Percentiles rank a stretch among this genome's conserved stretches.
phyloP scores from a whole-genome alignment of 1,140 invertebrate species.

The Drosophila arawakana region DNA sequence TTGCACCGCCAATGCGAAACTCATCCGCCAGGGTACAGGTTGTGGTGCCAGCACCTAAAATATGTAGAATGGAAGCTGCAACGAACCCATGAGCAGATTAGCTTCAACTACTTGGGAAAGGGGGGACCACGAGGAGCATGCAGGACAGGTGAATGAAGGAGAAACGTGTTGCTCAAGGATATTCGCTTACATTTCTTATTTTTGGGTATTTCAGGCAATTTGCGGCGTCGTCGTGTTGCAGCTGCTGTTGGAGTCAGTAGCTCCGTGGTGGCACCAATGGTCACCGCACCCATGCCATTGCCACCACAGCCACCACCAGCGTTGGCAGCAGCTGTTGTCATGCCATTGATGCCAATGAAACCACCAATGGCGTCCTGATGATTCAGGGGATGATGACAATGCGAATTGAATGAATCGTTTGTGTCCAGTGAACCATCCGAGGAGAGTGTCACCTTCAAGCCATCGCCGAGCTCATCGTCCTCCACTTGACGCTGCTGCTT shows the following conservation, averaged over 20 bases:
- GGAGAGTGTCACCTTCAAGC: conserved; percentile 72
- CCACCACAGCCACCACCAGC: conserved; percentile 10
- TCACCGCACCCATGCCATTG: conserved; percentile 40
- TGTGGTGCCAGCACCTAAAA: conserved; percentile 72
- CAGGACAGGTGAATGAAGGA: neutral
- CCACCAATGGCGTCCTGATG: conserved; percentile 82
- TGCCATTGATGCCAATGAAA: conserved; percentile 66
- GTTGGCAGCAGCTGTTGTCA: conserved; percentile 5
- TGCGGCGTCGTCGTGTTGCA: conserved; percentile 88
- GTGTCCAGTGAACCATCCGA: conserved; percentile 74
- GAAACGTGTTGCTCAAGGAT: neutral
- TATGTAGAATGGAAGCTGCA: conserved; percentile 84
- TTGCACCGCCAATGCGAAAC: conserved; percentile 84
- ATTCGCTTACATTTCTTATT: conserved; percentile 90
- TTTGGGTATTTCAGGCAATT: conserved; percentile 94
- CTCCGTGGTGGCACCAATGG: conserved; percentile 61
- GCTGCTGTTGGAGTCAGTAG: conserved; percentile 64
- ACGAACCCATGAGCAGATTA: conserved; percentile 72
- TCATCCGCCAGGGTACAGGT: conserved; percentile 88
- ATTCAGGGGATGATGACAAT: conserved; percentile 78
- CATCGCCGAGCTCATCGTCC: conserved; percentile 84
- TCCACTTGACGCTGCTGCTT: conserved; percentile 72
- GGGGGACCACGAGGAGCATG: neutral
- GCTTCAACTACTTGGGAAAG: conserved; percentile 51
- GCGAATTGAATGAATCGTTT: conserved; percentile 81